A percentile compares a stretch with the other conserved stretches of the same genome.
phyloP scores from a whole-genome alignment of 2,113 vertebrate genomes.

The Baryphthengus martii region DNA sequence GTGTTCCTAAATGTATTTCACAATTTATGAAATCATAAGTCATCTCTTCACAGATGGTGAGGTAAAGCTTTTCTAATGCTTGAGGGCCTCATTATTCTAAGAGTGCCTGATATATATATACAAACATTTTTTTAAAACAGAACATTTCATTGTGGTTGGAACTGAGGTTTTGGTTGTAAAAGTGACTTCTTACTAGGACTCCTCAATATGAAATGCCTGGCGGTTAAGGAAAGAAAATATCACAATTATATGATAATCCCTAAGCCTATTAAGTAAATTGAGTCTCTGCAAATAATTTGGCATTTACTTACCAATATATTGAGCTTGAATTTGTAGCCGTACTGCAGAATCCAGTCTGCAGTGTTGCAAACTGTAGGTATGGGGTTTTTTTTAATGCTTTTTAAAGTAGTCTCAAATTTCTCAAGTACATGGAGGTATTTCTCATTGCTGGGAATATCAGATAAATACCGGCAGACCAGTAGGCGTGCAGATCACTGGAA shows the following conservation, averaged over 20 bases:
- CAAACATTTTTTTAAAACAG: neutral
- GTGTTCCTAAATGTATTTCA: neutral
- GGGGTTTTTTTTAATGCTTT: neutral
- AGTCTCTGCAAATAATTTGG: neutral
- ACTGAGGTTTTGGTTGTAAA: neutral
- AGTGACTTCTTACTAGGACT: neutral
- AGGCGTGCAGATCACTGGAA: neutral
- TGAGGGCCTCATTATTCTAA: conserved; percentile 4
- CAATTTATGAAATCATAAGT: conserved; percentile 45
- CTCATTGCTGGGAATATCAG: neutral
- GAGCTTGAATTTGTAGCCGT: neutral
- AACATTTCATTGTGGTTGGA: neutral
- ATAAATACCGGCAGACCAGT: neutral
- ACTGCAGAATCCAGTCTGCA: neutral
- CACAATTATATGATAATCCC: neutral
- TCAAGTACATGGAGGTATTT: neutral
- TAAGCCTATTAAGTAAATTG: neutral
- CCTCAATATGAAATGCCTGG: neutral
- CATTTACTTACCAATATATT: neutral
- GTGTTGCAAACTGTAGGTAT: neutral
- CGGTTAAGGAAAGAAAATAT: neutral
- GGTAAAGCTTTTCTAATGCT: conserved; percentile 27
- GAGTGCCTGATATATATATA: neutral
- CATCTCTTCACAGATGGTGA: conserved; percentile 7
- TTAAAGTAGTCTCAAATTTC: neutral